phyloP scores from a whole-genome alignment of 2,888 invertebrate species.

The Athalia circularis region DNA sequence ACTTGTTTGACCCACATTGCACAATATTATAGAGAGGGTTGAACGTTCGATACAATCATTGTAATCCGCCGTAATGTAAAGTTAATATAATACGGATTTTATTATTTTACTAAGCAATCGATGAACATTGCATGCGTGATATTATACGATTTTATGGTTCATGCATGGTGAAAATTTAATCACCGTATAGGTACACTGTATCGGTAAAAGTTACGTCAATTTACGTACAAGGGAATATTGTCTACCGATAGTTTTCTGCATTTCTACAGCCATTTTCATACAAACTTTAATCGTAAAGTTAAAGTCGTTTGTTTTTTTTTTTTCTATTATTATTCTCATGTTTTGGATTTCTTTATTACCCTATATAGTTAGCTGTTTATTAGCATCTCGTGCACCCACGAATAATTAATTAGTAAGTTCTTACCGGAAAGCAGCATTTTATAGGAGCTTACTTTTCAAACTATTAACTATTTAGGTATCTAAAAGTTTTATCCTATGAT shows the following conservation, averaged over 20 bases:
- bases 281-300: slow-evolving; percentile 14
- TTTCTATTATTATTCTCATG: no score
- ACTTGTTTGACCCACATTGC: slow-evolving; percentile 18
- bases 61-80: neutral
- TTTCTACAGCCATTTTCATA: neutral
- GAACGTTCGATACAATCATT: slow-evolving; percentile 18
- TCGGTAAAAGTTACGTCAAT: neutral
- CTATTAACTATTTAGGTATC: no score
- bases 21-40: neutral
- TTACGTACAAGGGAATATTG: slow-evolving; percentile 1
- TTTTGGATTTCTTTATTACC: neutral
- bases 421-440: slow-evolving; percentile 1
- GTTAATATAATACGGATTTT: neutral
- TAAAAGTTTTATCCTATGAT: no score
- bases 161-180: slow-evolving; percentile 15
- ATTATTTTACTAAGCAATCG: slow-evolving; percentile 26
- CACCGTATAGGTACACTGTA: neutral
- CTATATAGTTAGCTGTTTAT: neutral
- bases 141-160: neutral
- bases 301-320: neutral
- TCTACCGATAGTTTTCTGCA: slow-evolving; percentile 1
- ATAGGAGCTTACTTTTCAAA: neutral
- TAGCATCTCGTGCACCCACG: neutral
- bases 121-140: neutral
- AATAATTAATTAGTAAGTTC: slow-evolving; percentile 26